Evolutionary conservation across 2,888 invertebrate species (phyloP).

Genomic region (Stenodema calcarata): DNA sequence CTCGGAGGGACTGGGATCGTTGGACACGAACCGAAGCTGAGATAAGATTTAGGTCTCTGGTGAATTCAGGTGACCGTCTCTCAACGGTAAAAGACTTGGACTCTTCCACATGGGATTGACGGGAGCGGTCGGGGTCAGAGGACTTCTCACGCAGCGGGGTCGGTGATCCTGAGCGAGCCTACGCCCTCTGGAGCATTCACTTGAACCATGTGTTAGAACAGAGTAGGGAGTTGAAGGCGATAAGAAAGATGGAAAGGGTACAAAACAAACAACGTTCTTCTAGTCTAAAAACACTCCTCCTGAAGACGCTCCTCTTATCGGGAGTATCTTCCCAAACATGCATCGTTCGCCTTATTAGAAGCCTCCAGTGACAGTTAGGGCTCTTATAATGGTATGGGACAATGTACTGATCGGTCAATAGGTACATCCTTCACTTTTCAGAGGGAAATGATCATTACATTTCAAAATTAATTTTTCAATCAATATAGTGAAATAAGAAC

Average conservation of each 20-base stretch:
- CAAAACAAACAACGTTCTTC: not conserved
- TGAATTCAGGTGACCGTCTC: no score
- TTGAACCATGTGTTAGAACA: not conserved
- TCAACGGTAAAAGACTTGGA: no score
- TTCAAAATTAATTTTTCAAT: no score
- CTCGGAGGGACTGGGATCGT: no score
- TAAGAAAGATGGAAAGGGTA: not conserved
- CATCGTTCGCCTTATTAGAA: not conserved
- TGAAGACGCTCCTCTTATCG: not conserved
- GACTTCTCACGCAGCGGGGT: not conserved
- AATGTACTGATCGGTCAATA: no score
- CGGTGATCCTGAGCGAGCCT: not conserved
- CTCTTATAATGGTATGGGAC: not conserved
- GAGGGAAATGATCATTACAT: no score
- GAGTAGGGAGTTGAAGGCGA: not conserved
- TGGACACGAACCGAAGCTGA: no score
- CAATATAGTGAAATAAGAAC: no score
- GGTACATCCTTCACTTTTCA: no score
- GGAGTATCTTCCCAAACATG: not conserved
- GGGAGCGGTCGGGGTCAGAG: not conserved
- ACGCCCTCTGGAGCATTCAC: not conserved
- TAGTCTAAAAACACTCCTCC: not conserved
- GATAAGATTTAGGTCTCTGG: no score
- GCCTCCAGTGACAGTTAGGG: not conserved
- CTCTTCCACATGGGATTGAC: not conserved